phyloP scores from a whole-genome alignment of 2,888 invertebrate species.

The Dione vanillae region DNA sequence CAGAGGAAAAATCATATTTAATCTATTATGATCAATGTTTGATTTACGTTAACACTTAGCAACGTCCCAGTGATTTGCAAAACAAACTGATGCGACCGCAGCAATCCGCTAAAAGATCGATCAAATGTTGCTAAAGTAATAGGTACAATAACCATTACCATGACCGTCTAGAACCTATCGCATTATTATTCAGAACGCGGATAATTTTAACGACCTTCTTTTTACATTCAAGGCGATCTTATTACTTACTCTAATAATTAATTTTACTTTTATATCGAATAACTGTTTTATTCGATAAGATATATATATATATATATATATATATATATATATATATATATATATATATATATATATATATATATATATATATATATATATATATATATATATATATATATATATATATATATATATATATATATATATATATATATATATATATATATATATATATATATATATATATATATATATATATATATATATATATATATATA shows the following conservation, averaged over 20 bases:
- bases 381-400: too few species aligned
- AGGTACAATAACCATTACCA: conserved; percentile 4
- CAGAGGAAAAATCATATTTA: neutral
- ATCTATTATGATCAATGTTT: neutral
- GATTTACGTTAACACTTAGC: neutral
- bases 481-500: too few species aligned
- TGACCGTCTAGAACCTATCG: conserved; percentile 13
- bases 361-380: too few species aligned
- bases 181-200: conserved; percentile 57
- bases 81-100: neutral
- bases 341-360: too few species aligned
- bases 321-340: too few species aligned
- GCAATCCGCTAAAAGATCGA: conserved; percentile 3
- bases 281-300: conserved; percentile 29
- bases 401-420: too few species aligned
- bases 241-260: conserved; percentile 40
- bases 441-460: too few species aligned
- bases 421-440: too few species aligned
- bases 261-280: conserved; percentile 41
- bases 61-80: neutral
- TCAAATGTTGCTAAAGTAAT: conserved; percentile 6
- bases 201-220: conserved; percentile 63
- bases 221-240: conserved; percentile 60
- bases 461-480: too few species aligned
- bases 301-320: neutral